Conservation (phyloP, 1,140 invertebrate species). For the Lordiphosa mommai region DNA sequence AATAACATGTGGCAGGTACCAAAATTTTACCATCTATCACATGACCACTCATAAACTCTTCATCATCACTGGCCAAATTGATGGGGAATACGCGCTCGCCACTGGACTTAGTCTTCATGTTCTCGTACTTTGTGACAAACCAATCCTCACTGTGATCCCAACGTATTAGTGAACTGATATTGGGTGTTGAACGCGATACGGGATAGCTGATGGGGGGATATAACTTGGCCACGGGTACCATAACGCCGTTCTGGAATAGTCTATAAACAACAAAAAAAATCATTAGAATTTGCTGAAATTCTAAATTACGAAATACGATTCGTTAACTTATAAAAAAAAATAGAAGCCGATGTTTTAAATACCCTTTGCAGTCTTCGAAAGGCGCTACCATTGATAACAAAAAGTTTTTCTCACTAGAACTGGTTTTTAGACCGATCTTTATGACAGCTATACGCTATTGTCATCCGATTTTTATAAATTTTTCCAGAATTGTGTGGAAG, state of each 20-base stretch:
- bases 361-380: no score
- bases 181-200: conserved; percentile 88
- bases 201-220: conserved; percentile 87
- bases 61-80: conserved; percentile 85
- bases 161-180: conserved; percentile 87
- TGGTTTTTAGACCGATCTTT: no score
- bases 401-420: no score
- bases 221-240: conserved; percentile 81
- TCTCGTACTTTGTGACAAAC: conserved; percentile 80
- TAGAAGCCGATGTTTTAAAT: no score
- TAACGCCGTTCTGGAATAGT: conserved; percentile 68
- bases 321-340: no score
- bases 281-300: no score
- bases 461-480: no score
- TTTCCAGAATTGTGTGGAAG: no score
- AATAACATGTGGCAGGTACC: conserved; percentile 94
- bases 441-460: no score
- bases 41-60: conserved; percentile 90
- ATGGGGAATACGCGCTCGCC: conserved; percentile 84
- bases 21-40: conserved; percentile 93
- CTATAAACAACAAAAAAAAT: conserved; percentile 9
- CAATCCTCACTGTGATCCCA: conserved; percentile 95
- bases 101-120: conserved; percentile 73
- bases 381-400: no score
- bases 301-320: no score